Percentiles rank a stretch among this genome's conserved stretches.
These are phyloP conservation scores for Tokudaia muenninki DNA, from an alignment of 2,797 vertebrate species.

Conservation along the genomic window DNA sequence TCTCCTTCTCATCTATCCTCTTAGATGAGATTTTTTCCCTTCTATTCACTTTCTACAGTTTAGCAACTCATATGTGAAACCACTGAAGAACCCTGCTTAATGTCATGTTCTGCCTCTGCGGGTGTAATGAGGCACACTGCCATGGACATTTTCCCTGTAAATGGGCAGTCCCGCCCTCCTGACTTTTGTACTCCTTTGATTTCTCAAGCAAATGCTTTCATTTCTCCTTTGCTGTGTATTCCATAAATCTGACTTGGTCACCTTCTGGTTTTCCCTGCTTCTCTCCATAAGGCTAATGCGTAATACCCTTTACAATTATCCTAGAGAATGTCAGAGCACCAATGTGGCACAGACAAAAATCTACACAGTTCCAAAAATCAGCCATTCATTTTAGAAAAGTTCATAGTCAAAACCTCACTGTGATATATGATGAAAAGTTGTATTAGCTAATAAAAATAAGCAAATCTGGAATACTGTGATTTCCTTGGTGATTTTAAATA, in stretches of 20 bases:
- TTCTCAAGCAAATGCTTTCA: slow-evolving; percentile 65
- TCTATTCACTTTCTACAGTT: slow-evolving; percentile 57
- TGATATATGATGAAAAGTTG: neutral
- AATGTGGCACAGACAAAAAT: slow-evolving; percentile 30
- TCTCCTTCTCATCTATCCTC: slow-evolving; percentile 33
- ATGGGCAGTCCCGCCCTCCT: slow-evolving; percentile 49
- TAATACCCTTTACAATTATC: slow-evolving; percentile 36
- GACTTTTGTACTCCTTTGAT: slow-evolving; percentile 34
- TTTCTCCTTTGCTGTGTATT: slow-evolving; percentile 49
- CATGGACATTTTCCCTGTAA: slow-evolving; percentile 61
- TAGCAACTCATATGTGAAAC: neutral
- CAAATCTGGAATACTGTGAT: neutral
- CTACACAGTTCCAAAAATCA: slow-evolving; percentile 17
- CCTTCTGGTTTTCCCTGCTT: neutral
- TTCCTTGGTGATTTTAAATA: neutral
- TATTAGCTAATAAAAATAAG: neutral
- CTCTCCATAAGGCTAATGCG: neutral
- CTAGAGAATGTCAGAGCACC: neutral
- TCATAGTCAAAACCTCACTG: neutral
- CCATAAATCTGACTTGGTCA: neutral
- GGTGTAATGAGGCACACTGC: slow-evolving; percentile 68
- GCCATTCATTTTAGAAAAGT: neutral
- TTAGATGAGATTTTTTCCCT: slow-evolving; percentile 51
- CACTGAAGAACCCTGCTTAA: slow-evolving; percentile 57
- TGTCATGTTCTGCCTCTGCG: slow-evolving; percentile 66